phyloP scores from a whole-genome alignment of 1,140 invertebrate genomes.

The Paraescarpia echinospica region DNA sequence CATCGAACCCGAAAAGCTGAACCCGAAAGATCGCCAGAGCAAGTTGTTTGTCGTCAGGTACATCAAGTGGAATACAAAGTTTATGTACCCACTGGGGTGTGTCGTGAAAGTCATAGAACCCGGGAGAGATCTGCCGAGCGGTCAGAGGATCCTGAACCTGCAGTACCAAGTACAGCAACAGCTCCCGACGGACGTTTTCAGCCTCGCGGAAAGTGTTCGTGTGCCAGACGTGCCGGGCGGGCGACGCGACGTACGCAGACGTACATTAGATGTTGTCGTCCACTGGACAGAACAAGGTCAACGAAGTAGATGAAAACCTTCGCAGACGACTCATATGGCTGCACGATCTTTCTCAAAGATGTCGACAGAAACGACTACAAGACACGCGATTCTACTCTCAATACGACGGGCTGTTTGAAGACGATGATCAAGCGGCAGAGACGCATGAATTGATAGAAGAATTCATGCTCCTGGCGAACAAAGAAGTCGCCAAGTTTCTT shows the following conservation, averaged over 20 bases:
- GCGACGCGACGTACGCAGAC: background rate
- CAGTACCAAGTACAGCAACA: slow-evolving; percentile 39
- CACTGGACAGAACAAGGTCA: background rate
- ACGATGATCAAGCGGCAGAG: slow-evolving; percentile 34
- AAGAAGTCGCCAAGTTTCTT: slow-evolving; percentile 42
- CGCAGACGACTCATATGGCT: slow-evolving; percentile 35
- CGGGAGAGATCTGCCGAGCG: slow-evolving; percentile 36
- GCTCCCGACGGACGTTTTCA: background rate
- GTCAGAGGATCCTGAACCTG: slow-evolving; percentile 41
- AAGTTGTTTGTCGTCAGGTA: slow-evolving; percentile 50
- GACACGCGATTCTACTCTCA: slow-evolving; percentile 40
- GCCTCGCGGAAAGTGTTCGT: background rate
- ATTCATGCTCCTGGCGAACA: slow-evolving; percentile 46
- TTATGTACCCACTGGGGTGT: slow-evolving; percentile 42
- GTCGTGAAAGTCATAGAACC: slow-evolving; percentile 43
- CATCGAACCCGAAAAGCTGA: slow-evolving; percentile 41
- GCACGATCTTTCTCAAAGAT: slow-evolving; percentile 29
- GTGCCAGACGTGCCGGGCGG: background rate
- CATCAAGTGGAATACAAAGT: slow-evolving; percentile 42
- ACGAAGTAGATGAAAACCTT: slow-evolving; percentile 15
- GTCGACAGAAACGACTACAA: slow-evolving; percentile 38
- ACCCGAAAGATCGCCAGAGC: slow-evolving; percentile 26
- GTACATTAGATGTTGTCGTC: background rate
- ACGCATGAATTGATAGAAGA: slow-evolving; percentile 48
- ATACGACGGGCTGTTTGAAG: slow-evolving; percentile 32